These are phyloP conservation scores for Zelleria hepariella DNA, from an alignment of 2,888 invertebrate species.

Conservation along the genomic window DNA sequence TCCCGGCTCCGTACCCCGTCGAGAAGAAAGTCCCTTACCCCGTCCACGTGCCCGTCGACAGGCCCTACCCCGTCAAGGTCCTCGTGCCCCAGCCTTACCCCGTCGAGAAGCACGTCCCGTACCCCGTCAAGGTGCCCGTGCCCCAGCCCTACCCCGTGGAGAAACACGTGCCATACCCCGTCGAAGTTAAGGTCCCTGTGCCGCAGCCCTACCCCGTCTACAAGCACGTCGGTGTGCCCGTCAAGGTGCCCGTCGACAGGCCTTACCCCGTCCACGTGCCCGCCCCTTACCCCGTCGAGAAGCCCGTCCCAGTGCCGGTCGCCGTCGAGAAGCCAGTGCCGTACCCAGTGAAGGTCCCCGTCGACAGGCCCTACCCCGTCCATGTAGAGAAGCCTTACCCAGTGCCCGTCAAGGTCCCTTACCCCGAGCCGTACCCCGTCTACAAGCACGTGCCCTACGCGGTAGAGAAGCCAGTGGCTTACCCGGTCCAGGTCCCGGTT, in stretches of 20 bases:
- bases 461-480: conserved; percentile 72
- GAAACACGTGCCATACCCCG: conserved; percentile 80
- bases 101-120: conserved; percentile 81
- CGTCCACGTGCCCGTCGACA: conserved; percentile 79
- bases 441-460: conserved; percentile 76
- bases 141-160: conserved; percentile 85
- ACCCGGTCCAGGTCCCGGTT: conserved; percentile 77
- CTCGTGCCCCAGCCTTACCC: conserved; percentile 85
- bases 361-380: conserved; percentile 75
- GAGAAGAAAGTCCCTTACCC: conserved; percentile 83
- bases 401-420: conserved; percentile 70
- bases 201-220: conserved; percentile 82
- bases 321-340: conserved; percentile 77
- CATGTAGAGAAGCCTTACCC: conserved; percentile 65
- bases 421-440: conserved; percentile 74
- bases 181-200: conserved; percentile 80
- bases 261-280: conserved; percentile 79
- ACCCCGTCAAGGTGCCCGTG: conserved; percentile 82
- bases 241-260: conserved; percentile 78
- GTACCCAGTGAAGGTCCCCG: conserved; percentile 74
- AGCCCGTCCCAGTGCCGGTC: conserved; percentile 73
- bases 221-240: conserved; percentile 75
- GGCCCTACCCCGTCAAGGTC: conserved; percentile 85
- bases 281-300: conserved; percentile 73
- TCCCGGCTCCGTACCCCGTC: conserved; percentile 83